Conservation (phyloP, 1,140 invertebrate species). For the Thalassaphorura encarpata region DNA sequence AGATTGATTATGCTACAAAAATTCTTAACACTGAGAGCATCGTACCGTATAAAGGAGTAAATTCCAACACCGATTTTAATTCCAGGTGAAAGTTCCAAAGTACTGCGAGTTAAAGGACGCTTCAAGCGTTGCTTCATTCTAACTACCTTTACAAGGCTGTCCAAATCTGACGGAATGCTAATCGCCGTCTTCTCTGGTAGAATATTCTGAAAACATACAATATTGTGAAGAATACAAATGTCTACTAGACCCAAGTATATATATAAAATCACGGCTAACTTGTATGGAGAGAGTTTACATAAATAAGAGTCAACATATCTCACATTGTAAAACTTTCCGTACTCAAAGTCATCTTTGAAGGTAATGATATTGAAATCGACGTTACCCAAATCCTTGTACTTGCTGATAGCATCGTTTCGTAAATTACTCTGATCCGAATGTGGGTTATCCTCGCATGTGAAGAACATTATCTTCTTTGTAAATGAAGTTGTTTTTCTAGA, state of each 20-base stretch:
- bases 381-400: slow-evolving; percentile 25
- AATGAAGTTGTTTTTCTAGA: slow-evolving; percentile 5
- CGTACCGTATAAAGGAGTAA: slow-evolving; percentile 21
- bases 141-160: slow-evolving; percentile 17
- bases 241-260: too few relatives aligned
- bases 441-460: slow-evolving; percentile 21
- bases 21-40: too few relatives aligned
- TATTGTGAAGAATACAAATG: too few relatives aligned
- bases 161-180: slow-evolving; percentile 3
- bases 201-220: slow-evolving; percentile 20
- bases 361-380: slow-evolving; percentile 22
- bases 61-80: slow-evolving; percentile 19
- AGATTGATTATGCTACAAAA: too few relatives aligned
- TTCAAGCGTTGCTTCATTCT: slow-evolving; percentile 16
- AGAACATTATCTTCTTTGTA: slow-evolving; percentile 14
- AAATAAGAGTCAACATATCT: slow-evolving; percentile 3
- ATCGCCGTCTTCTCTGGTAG: slow-evolving; percentile 6
- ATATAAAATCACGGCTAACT: background rate
- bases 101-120: slow-evolving; percentile 8
- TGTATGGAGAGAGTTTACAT: background rate
- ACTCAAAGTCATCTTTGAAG: slow-evolving; percentile 20
- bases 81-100: slow-evolving; percentile 21
- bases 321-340: slow-evolving; percentile 19
- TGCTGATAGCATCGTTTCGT: slow-evolving; percentile 9
- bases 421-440: slow-evolving; percentile 5